Conservation (phyloP, 2,888 invertebrate species). For the Argyra leucocephala region DNA sequence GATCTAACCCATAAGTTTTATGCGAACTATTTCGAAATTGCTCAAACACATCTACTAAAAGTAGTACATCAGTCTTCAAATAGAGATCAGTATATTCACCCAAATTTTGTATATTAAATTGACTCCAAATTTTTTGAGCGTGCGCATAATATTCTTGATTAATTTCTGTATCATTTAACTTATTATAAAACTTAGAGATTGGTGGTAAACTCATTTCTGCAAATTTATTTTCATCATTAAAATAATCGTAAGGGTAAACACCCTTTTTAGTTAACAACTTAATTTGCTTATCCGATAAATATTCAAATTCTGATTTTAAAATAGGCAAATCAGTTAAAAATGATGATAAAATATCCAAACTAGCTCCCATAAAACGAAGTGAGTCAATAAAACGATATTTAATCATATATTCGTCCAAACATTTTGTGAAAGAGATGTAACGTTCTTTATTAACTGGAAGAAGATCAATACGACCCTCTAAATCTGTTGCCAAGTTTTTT, state of each 20-base stretch:
- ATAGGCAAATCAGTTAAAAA: not conserved
- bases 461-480: too few relatives aligned
- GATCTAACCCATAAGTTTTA: constrained; percentile 11
- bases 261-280: constrained; percentile 24
- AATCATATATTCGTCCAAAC: not conserved
- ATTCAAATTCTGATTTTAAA: not conserved
- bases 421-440: not conserved
- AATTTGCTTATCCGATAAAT: not conserved
- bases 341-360: not conserved
- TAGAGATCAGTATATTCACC: not conserved
- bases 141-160: constrained; percentile 24
- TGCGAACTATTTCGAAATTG: constrained; percentile 9
- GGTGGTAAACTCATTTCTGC: constrained; percentile 22
- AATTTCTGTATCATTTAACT: constrained; percentile 19
- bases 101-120: constrained; percentile 21
- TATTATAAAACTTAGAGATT: constrained; percentile 25
- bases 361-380: not conserved
- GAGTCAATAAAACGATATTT: constrained; percentile 15
- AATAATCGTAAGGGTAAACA: constrained; percentile 25
- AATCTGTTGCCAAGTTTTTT: not conserved
- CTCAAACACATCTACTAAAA: constrained; percentile 25
- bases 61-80: not conserved
- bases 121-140: constrained; percentile 27
- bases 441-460: not conserved
- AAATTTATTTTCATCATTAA: constrained; percentile 17